Percentiles rank a stretch among this genome's conserved stretches.
These are phyloP conservation scores for Etheostoma spectabile DNA, from an alignment of 2,113 vertebrate genomes.

Conservation along the genomic window DNA sequence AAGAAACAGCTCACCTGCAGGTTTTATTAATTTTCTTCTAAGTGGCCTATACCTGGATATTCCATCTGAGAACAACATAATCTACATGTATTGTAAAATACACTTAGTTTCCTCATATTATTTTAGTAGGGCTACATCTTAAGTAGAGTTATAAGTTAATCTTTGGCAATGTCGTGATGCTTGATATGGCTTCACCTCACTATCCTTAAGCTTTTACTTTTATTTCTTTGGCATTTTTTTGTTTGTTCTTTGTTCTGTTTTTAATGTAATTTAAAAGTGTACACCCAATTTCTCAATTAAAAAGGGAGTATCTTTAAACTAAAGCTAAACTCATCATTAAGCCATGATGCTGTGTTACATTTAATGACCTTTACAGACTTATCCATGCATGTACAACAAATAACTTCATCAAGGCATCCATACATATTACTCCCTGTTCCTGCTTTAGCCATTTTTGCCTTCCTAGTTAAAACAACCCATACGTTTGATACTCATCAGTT, in stretches of 20 bases:
- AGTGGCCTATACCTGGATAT: slow-evolving; percentile 34
- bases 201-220: background rate
- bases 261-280: background rate
- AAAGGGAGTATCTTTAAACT: background rate
- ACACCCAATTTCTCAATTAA: background rate
- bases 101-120: slow-evolving; percentile 18
- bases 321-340: background rate
- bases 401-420: no score
- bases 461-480: background rate
- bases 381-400: no score
- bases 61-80: slow-evolving; percentile 36
- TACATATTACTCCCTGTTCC: no score
- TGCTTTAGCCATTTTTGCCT: no score
- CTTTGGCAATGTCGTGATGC: background rate
- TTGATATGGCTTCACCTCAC: background rate
- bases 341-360: background rate
- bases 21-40: slow-evolving; percentile 62
- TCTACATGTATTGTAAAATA: slow-evolving; percentile 21
- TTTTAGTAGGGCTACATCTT: background rate
- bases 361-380: no score
- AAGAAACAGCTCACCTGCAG: slow-evolving; percentile 58
- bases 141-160: background rate
- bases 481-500: background rate
- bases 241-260: background rate
- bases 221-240: background rate